A percentile compares a stretch with the other conserved stretches of the same genome.
Conservation (phyloP, 1,140 invertebrate species). For the Kradibia gibbosae region DNA sequence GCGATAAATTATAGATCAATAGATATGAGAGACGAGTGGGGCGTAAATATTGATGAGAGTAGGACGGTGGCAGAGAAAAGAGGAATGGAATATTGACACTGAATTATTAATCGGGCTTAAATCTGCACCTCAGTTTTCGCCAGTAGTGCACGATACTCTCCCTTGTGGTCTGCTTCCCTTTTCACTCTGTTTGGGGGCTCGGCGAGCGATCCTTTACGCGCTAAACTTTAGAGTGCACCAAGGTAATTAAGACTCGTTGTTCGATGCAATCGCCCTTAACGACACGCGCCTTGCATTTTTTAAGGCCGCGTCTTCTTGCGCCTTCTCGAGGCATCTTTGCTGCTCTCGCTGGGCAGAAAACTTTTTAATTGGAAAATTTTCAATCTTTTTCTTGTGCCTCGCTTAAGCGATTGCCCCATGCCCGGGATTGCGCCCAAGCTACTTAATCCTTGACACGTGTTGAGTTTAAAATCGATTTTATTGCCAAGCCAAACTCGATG, state of each 20-base stretch:
- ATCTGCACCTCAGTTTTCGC: conserved; percentile 38
- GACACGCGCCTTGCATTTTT: conserved; percentile 21
- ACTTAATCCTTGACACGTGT: no score
- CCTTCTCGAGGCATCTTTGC: not conserved
- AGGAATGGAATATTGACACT: conserved; percentile 51
- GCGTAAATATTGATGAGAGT: conserved; percentile 34
- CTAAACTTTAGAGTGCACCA: conserved; percentile 32
- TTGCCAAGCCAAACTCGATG: no score
- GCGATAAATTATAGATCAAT: not conserved
- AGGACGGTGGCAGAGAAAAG: not conserved
- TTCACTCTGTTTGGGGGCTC: not conserved
- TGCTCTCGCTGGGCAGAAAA: not conserved
- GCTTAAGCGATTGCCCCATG: no score
- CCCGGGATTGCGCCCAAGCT: no score
- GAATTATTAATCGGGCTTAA: conserved; percentile 57
- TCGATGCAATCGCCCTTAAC: conserved; percentile 28
- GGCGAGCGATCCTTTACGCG: conserved; percentile 32
- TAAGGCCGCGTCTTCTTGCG: not conserved
- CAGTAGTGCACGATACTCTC: not conserved
- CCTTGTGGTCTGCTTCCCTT: conserved; percentile 1
- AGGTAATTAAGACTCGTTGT: conserved; percentile 34
- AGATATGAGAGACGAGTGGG: conserved; percentile 4
- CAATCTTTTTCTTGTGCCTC: no score
- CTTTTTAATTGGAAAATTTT: conserved; percentile 15
- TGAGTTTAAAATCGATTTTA: no score